Base-by-base conservation (phyloP, 2,797 vertebrate species). In the Decapterus maruadsi region DNA sequence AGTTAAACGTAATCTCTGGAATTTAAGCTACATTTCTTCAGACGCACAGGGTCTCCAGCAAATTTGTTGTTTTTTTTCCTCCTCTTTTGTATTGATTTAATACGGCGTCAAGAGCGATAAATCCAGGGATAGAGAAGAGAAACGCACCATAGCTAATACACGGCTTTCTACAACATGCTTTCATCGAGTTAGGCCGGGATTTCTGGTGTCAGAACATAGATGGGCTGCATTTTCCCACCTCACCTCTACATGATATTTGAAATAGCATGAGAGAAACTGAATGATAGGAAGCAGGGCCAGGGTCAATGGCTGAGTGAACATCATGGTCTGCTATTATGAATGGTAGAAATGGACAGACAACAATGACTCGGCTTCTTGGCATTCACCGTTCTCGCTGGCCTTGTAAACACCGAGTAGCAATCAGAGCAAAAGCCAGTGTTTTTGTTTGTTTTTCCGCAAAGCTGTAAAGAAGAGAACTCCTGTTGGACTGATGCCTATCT, bases 1-100 rank as follows among this genome's bases (percentile, higher is more conserved):
- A 31, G 63, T 61, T 78, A 87, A 91, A 89, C 67, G 74, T 80
- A 86, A 89, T 92, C 87, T 84, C 71, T 77, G 68, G 73, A 87
- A 89, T 89, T 89, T 77, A 83, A 82, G 70, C 50, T 55, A 80
- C 82, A 79, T 85, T 84, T 85, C 79, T 75, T 67, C 69, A 61
- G 46, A 54, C 72, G 78, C 46, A 42, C 57, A 62, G 60, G 54
- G 74, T 77, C 63, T 69, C 51, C 31, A 64, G 54, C 20, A 9
- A 22, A 26, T 26, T 26, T 26, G 26, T 20, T 80, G 77, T 55
- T 45, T 26, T 80, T 79, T 55, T 45, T 26, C 3, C 55, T 54
- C 61, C 57, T 61, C 20, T 63, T 73, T 69, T 69, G 8, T 83
- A 80, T 84, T 4, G 59, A 81, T 89, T 80, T 72, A 80, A 73